Evolutionary conservation across 2,888 invertebrate genomes (phyloP), one percentile per base, ranked within the genome.

Genomic region (Drosophila dives): DNA sequence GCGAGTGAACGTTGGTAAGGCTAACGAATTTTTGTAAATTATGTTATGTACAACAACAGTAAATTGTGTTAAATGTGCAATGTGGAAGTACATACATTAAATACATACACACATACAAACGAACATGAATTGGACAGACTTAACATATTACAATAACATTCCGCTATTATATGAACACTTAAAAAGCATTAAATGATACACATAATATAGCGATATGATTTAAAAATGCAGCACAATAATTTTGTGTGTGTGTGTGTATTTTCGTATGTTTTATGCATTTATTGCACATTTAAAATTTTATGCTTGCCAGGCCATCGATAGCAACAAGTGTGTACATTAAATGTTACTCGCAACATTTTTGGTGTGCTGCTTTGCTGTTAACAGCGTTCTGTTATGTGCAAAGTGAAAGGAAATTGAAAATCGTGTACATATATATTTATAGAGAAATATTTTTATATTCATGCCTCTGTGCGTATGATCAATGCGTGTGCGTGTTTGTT

Each of bases 311-410:
- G 38, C 49, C 29, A 29, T 26, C 29, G 12, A n/a, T 7, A 59
- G 77, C 74, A 71, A 76, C 80, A 75, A 75, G 66, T 76, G 42
- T 50, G 29, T 64, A 40, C 40, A 53, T 7, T 55, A 7, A 50
- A 67, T 74, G 59, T 69, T 59, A 51, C 60, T 64, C 20, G 42
- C 63, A 74, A 63, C 74, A 74, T 74, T 54, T 33, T 56, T 15
- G 26, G 2, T 33, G 33, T 23, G 38, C 58, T 51, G 49, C 49
- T 42, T 53, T 68, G 48, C 26, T 53, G 17, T 49, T 80, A 65
- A 77, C 80, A 77, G 80, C 48, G 53, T 45, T 74, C 56, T 76
- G 75, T 74, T 67, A 74, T 50, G 50, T 49, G 51, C 34, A 32
- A 61, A 76, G 60, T 77, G 72, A 69, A 80, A 59, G 45, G 48